Evolutionary conservation across 1,140 invertebrate genomes (phyloP).

Genomic region (Eriosoma lanigerum): DNA sequence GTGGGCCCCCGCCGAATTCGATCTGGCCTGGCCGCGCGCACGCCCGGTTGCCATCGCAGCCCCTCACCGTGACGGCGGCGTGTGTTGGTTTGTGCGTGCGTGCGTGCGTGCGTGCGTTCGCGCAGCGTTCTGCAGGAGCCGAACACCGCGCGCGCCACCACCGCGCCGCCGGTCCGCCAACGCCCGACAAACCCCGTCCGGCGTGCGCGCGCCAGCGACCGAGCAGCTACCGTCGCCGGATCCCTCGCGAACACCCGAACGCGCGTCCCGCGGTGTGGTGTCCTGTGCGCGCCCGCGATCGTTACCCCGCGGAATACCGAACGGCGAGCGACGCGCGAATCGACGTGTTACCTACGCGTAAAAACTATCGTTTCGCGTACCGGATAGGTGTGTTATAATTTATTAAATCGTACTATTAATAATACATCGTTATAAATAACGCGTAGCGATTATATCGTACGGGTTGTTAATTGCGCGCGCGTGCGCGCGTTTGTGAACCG

Average conservation of each 20-base stretch:
- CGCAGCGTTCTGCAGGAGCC: background rate
- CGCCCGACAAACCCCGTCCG: too few relatives aligned
- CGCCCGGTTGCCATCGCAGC: slow-evolving; percentile 9
- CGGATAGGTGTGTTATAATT: background rate
- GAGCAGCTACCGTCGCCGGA: slow-evolving; percentile 38
- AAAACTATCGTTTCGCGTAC: background rate
- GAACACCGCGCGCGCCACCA: background rate
- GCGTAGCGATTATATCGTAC: too few relatives aligned
- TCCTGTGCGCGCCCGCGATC: slow-evolving; percentile 6
- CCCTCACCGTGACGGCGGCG: slow-evolving; percentile 5
- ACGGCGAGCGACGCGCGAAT: background rate
- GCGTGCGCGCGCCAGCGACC: background rate
- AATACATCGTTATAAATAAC: too few relatives aligned
- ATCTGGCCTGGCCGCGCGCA: slow-evolving; percentile 36
- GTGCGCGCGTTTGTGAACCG: background rate
- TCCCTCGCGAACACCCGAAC: slow-evolving; percentile 5
- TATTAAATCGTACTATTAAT: too few relatives aligned
- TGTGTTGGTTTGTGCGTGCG: background rate
- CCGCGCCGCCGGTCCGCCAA: background rate
- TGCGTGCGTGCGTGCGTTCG: background rate
- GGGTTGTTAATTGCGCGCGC: background rate
- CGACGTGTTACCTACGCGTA: background rate
- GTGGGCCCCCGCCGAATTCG: slow-evolving; percentile 38
- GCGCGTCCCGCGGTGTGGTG: background rate
- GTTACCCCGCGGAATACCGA: background rate